Base-by-base conservation (phyloP, 2,888 invertebrate species). In the Heliconius sara region DNA sequence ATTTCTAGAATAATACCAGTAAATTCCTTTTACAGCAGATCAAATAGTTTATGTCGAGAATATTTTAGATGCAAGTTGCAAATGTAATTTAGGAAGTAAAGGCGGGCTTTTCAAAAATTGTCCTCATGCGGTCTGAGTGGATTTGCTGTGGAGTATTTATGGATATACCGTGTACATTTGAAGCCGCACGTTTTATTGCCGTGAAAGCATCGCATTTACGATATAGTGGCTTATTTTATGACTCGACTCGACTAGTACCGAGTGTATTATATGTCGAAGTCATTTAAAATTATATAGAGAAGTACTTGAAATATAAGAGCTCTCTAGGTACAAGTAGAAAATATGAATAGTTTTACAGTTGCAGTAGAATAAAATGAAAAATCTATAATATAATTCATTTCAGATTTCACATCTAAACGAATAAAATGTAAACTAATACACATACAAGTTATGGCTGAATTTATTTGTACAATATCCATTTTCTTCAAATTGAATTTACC, bases 71-170 rank as follows among this genome's bases (percentile, higher is more conserved):
- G 77, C 70, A 70, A 65, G 74, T 79, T 34, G 77, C 52, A 80
- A 83, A 81, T 82, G 78, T 68, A 73, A 83, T 83, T 80, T 83
- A 52, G 52, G 52, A 4, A 6, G 47, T 1, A 27, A 67, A 77
- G 77, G 65, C 66, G 79, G 74, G 68, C 65, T 66, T 77, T 77
- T 80, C 81, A 80, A 79, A 79, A 83, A 78, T 71, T 74, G 78
- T 67, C 73, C 25, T 30, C 80, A 74, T 81, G 68, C 72, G 43
- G 57, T 63, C 73, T 72, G 78, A 83, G 81, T 81, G 80, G 80
- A 72, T 82, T 80, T 79, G 77, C 52, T 19, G 60, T 27, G 27
- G 47, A 79, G 76, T 34, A 66, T 81, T 81, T 80, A 80, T 76
- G 47, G 76, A 68, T 77, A 78, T 67, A 77, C 57, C 73, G 70